Percentiles rank a stretch among this genome's conserved stretches.
These are phyloP conservation scores for Phlogophora meticulosa DNA, from an alignment of 2,888 invertebrate species.

Conservation along the genomic window DNA sequence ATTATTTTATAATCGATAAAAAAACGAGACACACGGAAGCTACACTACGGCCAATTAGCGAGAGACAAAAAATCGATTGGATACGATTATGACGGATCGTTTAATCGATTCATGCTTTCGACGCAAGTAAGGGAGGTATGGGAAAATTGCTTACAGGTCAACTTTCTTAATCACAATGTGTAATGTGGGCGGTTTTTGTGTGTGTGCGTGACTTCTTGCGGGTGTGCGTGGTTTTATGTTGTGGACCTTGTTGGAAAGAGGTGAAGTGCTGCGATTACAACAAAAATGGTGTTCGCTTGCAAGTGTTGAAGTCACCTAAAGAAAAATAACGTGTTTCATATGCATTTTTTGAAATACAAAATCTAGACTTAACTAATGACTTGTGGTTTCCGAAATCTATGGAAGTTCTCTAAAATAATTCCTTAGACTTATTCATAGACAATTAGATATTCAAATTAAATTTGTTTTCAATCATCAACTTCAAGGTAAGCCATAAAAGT, in stretches of 20 bases:
- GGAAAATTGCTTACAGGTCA: slow-evolving; percentile 80
- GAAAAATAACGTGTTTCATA: not conserved
- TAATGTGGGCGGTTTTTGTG: slow-evolving; percentile 48
- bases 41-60: slow-evolving; percentile 76
- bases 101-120: slow-evolving; percentile 80
- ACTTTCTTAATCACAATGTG: slow-evolving; percentile 79
- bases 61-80: slow-evolving; percentile 77
- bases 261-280: slow-evolving; percentile 20
- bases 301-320: not conserved
- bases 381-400: no score
- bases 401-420: no score
- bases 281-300: slow-evolving; percentile 26
- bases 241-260: slow-evolving; percentile 41
- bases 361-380: not conserved
- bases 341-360: not conserved
- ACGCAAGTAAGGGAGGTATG: slow-evolving; percentile 76
- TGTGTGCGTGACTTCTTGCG: slow-evolving; percentile 45
- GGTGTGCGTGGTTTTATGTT: slow-evolving; percentile 34
- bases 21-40: slow-evolving; percentile 85
- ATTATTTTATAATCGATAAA: slow-evolving; percentile 81
- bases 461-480: slow-evolving; percentile 2
- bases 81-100: slow-evolving; percentile 81
- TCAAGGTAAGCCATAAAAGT: slow-evolving; percentile 1
- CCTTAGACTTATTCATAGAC: not conserved
- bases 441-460: not conserved